Evolutionary conservation across 2,113 vertebrate genomes (phyloP).

Genomic region (Poeciliopsis prolifica): DNA sequence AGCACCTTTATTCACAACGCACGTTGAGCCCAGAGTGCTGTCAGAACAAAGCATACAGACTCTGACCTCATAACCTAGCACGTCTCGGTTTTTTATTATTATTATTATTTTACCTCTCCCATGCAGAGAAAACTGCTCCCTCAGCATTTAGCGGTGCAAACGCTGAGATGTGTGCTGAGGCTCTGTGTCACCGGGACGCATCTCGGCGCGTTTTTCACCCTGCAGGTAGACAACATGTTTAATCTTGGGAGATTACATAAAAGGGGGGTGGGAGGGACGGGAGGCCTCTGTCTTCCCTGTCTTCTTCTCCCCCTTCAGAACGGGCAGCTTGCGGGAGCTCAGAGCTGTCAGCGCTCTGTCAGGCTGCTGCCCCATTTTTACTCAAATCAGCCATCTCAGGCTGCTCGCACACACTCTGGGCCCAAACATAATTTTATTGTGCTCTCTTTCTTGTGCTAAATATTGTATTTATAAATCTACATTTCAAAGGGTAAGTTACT

Average conservation of each 20-base stretch:
- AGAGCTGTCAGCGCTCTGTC: conserved; percentile 61
- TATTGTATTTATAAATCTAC: conserved; percentile 2
- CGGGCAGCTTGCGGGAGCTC: conserved; percentile 40
- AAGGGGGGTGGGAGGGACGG: not conserved
- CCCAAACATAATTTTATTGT: conserved; percentile 2
- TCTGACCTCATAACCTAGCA: conserved; percentile 45
- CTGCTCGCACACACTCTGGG: conserved; percentile 2
- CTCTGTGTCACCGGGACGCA: conserved; percentile 49
- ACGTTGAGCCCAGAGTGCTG: conserved; percentile 24
- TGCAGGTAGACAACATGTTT: conserved; percentile 68
- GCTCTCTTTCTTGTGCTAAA: not conserved
- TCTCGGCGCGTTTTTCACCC: conserved; percentile 55
- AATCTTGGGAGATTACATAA: conserved; percentile 70
- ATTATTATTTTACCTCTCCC: not conserved
- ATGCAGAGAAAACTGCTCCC: conserved; percentile 29
- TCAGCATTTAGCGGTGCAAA: conserved; percentile 56
- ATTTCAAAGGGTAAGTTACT: not conserved
- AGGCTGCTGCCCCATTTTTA: conserved; percentile 36
- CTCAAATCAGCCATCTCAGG: not conserved
- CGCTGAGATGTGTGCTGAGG: conserved; percentile 45
- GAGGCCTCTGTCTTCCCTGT: conserved; percentile 34
- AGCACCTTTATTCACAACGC: conserved; percentile 32
- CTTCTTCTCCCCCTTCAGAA: conserved; percentile 46
- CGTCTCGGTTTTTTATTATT: conserved; percentile 19
- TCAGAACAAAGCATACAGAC: conserved; percentile 40